A percentile compares a stretch with the other conserved stretches of the same genome.
Evolutionary conservation across 2,888 invertebrate genomes (phyloP).

Genomic region (Drosophila imparisetae): DNA sequence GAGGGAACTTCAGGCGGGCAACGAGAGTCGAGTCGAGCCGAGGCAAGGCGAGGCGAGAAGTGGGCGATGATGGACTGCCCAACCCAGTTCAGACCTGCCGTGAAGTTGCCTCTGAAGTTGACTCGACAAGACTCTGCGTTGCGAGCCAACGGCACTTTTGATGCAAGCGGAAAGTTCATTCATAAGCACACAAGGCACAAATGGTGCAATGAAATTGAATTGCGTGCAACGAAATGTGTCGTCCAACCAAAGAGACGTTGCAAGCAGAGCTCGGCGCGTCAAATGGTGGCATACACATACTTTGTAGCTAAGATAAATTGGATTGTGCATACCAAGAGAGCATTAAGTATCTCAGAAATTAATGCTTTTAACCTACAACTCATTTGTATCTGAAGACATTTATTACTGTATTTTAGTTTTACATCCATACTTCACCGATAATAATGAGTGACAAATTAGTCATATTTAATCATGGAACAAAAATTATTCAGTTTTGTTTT

Average conservation of each 20-base stretch:
- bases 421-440: neutral
- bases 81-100: slow-evolving; percentile 39
- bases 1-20: slow-evolving; percentile 37
- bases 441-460: neutral
- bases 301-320: slow-evolving; percentile 59
- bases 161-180: slow-evolving; percentile 60
- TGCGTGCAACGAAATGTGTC: slow-evolving; percentile 61
- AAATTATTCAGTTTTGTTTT: too few relatives aligned
- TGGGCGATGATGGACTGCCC: slow-evolving; percentile 73
- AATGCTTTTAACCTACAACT: slow-evolving; percentile 4
- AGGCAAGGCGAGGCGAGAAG: slow-evolving; percentile 33
- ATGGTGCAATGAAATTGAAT: slow-evolving; percentile 70
- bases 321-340: slow-evolving; percentile 24
- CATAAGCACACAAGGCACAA: slow-evolving; percentile 54
- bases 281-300: slow-evolving; percentile 54
- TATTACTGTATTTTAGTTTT: slow-evolving; percentile 13
- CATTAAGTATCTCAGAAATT: slow-evolving; percentile 12
- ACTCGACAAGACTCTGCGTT: slow-evolving; percentile 7
- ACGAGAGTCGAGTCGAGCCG: slow-evolving; percentile 7
- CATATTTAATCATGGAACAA: too few relatives aligned
- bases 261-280: slow-evolving; percentile 15
- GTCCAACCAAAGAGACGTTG: slow-evolving; percentile 9
- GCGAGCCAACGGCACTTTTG: slow-evolving; percentile 65
- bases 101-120: slow-evolving; percentile 25
- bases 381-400: slow-evolving; percentile 13